phyloP scores from a whole-genome alignment of 2,797 vertebrate genomes.

The Poecilia gillii region DNA sequence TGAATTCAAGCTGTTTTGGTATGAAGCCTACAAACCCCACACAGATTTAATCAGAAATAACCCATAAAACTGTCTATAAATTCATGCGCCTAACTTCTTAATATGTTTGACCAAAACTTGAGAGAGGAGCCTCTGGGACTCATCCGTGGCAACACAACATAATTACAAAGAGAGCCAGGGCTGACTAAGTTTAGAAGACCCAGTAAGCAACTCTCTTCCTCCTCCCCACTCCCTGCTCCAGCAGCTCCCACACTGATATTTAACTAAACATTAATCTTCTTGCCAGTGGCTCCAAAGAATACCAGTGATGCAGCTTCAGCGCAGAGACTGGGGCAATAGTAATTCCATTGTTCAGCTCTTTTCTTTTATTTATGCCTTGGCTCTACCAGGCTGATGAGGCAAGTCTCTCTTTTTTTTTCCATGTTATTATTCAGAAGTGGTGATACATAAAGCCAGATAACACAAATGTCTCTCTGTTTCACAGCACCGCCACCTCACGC shows the following conservation, averaged over 20 bases:
- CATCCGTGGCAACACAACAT: constrained; percentile 82
- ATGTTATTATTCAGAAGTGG: constrained; percentile 98
- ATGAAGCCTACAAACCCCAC: constrained; percentile 34
- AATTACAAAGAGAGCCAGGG: constrained; percentile 85
- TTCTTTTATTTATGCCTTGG: constrained; percentile 99
- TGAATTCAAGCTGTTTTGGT: constrained; percentile 50
- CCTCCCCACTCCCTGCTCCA: constrained; percentile 76
- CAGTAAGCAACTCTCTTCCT: constrained; percentile 73
- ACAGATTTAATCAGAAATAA: constrained; percentile 73
- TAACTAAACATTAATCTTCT: constrained; percentile 99
- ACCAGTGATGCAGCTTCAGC: constrained; percentile 90
- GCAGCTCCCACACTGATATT: constrained; percentile 97
- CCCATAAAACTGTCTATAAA: constrained; percentile 78
- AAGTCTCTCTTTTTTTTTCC: constrained; percentile 84
- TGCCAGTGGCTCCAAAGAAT: constrained; percentile 98
- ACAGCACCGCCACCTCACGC: constrained; percentile 82
- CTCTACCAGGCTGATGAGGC: constrained; percentile 98
- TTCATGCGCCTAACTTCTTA: constrained; percentile 77
- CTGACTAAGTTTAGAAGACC: constrained; percentile 93
- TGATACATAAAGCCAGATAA: constrained; percentile 98
- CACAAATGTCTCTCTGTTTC: constrained; percentile 98
- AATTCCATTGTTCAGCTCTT: constrained; percentile 95
- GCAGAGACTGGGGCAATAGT: constrained; percentile 88
- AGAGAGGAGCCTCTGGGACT: constrained; percentile 73
- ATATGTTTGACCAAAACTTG: constrained; percentile 69